Base-by-base conservation (phyloP, 2,797 vertebrate genomes). In the Hypotaenidia okinawae region DNA sequence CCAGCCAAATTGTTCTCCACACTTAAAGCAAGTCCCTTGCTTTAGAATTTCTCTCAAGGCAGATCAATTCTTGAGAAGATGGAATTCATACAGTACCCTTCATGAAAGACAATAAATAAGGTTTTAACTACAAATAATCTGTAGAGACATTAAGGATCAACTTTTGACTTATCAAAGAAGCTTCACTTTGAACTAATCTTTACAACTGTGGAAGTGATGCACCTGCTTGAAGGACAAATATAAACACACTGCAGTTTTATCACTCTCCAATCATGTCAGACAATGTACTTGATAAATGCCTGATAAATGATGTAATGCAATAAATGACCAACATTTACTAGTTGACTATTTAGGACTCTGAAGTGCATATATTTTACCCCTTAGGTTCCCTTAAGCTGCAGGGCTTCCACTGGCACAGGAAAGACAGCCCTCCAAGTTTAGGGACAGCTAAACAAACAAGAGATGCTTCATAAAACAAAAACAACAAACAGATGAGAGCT, bases 321-420 rank as follows among this genome's bases (percentile, higher is more conserved):
- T 55, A 78, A 90, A 72, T 35, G 33, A 85, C 14, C 27, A 75
- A n/a, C 5, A 30, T 58, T 37, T 62, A 79, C 59, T 11, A 59
- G 57, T 4, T 59, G 16, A 21, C 17, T 58, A 37, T 23, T 47
- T 14, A 43, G 19, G 58, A 15, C 27, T 49, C 16, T 28, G 62
- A 91, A 78, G 84, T 5, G 8, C 0, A 0, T 12, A 0, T 11
- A 27, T 61, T 84, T 67, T 64, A 51, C 13, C 18, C 35, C 52
- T 80, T 55, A n/a, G 39, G 49, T 39, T 27, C 11, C 19, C 39
- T 76, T 70, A 70, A 61, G 39, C 21, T 32, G 14, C 21, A 8
- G 9, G 11, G 15, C 11, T 64, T 72, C 33, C 32, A 45, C 2
- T 9, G 13, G 16, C 54, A 67, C 2, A 10, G 6, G 32, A 83